Evolutionary conservation across 2,113 vertebrate genomes (phyloP), one percentile per base, ranked within the genome.

Genomic region (Aramus guarauna): DNA sequence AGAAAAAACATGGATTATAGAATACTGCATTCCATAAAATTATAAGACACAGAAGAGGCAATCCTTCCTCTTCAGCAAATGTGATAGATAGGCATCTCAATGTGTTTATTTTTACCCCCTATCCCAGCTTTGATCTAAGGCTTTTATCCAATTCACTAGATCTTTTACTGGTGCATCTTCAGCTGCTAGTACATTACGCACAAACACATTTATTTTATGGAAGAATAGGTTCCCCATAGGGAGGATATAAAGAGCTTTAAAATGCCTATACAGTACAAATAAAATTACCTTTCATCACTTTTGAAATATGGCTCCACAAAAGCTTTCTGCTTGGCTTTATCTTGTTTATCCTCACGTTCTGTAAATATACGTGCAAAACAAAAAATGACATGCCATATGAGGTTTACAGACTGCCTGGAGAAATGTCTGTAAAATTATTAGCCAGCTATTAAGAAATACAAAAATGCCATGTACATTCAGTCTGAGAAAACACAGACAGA

Each of bases 251-350:
- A 82, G 1, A 95, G 9, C 29, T 55, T 88, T 50, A 55, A 82
- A 95, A 82, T 69, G 37, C 22, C 30, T 52, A 39, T 5, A 66
- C 9, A 74, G 36, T 75, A 88, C n/a, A 88, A 86, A 86, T 22
- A 27, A 50, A 83, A 94, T 97, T 98, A 99, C 98, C 98, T 98
- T 96, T 97, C 95, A 91, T 95, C 88, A 68, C 93, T 97, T 96
- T 98, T 98, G 93, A 97, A 98, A 96, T 98, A 97, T 3, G 98
- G 97, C 67, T 98, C 98, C 86, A 98, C 97, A 95, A 97, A 98
- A 73, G 97, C 96, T 89, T 98, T 98, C 91, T 98, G 97, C 88
- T 98, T 98, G 94, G 97, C 91, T 97, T 97, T 98, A 83, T 98
- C 97, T 95, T 96, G 95, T 91, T 98, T 98, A 92, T 98, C 97